These are phyloP conservation scores for Scaptodrosophila latifasciaeformis DNA, from an alignment of 2,888 invertebrate species.

Conservation along the genomic window DNA sequence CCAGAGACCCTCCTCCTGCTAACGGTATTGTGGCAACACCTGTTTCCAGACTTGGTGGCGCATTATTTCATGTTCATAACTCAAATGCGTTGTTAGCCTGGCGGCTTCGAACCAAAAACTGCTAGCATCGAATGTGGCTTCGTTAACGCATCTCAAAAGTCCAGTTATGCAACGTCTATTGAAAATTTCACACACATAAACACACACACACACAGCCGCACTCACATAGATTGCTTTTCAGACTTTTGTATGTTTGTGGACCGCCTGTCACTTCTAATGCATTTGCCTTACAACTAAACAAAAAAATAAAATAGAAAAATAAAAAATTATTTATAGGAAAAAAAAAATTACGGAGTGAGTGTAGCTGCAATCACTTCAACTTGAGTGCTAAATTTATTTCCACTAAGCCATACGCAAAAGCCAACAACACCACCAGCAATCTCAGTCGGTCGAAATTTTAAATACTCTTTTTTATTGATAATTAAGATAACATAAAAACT, in stretches of 20 bases:
- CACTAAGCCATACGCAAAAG: constrained; percentile 34
- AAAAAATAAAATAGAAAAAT: constrained; percentile 27
- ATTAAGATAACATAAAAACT: too few species aligned
- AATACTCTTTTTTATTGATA: neutral
- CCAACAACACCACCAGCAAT: constrained; percentile 23
- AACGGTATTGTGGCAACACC: constrained; percentile 56
- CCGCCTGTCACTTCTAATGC: constrained; percentile 54
- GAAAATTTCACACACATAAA: constrained; percentile 32
- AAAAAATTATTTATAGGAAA: too few species aligned
- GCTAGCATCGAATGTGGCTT: constrained; percentile 40
- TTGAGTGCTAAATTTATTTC: constrained; percentile 61
- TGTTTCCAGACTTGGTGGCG: constrained; percentile 47
- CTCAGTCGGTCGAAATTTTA: constrained; percentile 1
- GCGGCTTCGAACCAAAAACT: constrained; percentile 12
- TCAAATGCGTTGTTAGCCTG: constrained; percentile 48
- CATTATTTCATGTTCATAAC: constrained; percentile 66
- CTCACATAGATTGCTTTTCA: neutral
- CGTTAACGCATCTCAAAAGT: constrained; percentile 65
- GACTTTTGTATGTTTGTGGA: constrained; percentile 23
- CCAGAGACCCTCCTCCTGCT: too few species aligned
- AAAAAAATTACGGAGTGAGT: too few species aligned
- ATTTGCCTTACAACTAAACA: constrained; percentile 48
- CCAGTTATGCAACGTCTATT: constrained; percentile 62
- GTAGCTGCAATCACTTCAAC: constrained; percentile 12
- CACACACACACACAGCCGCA: constrained; percentile 8